These are phyloP conservation scores for Baronia brevicornis DNA, from an alignment of 2,888 invertebrate genomes.

Conservation along the genomic window DNA sequence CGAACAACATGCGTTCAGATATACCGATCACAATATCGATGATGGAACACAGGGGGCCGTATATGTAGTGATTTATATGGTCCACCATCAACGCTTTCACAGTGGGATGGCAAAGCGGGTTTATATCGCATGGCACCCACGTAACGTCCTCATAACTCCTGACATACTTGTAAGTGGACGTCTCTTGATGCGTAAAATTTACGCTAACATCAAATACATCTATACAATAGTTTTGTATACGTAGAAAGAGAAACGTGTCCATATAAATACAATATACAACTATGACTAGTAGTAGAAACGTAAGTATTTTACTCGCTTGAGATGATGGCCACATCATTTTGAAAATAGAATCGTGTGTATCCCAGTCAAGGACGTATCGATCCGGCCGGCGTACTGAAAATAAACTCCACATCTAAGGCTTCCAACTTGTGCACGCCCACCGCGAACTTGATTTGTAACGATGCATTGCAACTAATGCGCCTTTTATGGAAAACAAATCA, in stretches of 20 bases:
- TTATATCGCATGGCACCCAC: constrained; percentile 81
- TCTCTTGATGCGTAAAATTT: constrained; percentile 34
- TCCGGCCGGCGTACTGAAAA: constrained; percentile 11
- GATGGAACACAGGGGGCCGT: constrained; percentile 85
- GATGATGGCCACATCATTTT: constrained; percentile 84
- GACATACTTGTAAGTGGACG: constrained; percentile 36
- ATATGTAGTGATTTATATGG: constrained; percentile 88
- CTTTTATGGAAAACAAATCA: too few relatives aligned
- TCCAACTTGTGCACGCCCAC: too few relatives aligned
- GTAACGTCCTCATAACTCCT: constrained; percentile 67
- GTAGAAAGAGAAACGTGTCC: constrained; percentile 82
- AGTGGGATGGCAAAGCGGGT: constrained; percentile 86
- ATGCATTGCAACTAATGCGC: too few relatives aligned
- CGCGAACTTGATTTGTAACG: too few relatives aligned
- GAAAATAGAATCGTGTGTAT: constrained; percentile 17
- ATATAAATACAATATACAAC: constrained; percentile 81
- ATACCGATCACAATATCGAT: constrained; percentile 80
- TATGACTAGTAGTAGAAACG: constrained; percentile 72
- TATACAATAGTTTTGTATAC: constrained; percentile 81
- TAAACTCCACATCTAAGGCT: constrained; percentile 11
- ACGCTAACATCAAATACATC: constrained; percentile 43
- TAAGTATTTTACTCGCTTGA: constrained; percentile 81
- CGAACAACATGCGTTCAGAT: constrained; percentile 72
- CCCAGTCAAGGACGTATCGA: constrained; percentile 19
- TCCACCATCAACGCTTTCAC: constrained; percentile 89